Conservation (phyloP, 2,113 vertebrate genomes). For the Chascanopsetta lugubris region DNA sequence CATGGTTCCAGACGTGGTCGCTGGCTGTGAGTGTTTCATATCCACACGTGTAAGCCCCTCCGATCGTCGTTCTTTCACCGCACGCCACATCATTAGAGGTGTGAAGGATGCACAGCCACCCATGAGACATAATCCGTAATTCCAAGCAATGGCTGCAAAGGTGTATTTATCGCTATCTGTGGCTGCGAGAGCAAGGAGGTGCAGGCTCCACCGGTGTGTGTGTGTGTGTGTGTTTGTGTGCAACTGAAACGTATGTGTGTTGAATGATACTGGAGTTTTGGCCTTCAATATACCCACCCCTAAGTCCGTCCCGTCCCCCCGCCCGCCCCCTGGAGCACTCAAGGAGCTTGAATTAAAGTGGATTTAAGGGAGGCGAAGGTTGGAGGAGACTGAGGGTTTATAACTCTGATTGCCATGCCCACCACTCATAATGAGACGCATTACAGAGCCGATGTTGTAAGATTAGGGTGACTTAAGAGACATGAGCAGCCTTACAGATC, state of each 20-base stretch:
- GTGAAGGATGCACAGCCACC: slow-evolving; percentile 30
- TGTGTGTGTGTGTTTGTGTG: slow-evolving; percentile 17
- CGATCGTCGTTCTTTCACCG: slow-evolving; percentile 4
- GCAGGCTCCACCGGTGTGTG: not conserved
- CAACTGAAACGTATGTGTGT: slow-evolving; percentile 7
- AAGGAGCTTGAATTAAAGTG: slow-evolving; percentile 65
- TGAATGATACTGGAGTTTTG: slow-evolving; percentile 12
- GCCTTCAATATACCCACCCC: slow-evolving; percentile 36
- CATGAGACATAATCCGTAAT: slow-evolving; percentile 12
- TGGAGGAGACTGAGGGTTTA: slow-evolving; percentile 63
- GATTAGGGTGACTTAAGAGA: slow-evolving; percentile 76
- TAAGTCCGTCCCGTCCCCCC: too few relatives aligned
- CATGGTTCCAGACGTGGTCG: slow-evolving; percentile 2
- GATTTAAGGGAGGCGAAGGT: slow-evolving; percentile 63
- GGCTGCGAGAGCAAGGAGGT: not conserved
- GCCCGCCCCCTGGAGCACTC: slow-evolving; percentile 17
- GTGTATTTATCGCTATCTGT: slow-evolving; percentile 26
- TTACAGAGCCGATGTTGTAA: slow-evolving; percentile 80
- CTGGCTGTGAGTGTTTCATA: slow-evolving; percentile 18
- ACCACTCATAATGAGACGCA: slow-evolving; percentile 76
- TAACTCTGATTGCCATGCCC: slow-evolving; percentile 72
- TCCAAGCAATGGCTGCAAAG: slow-evolving; percentile 16
- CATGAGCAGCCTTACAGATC: slow-evolving; percentile 48
- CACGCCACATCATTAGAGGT: slow-evolving; percentile 26
- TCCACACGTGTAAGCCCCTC: slow-evolving; percentile 13